phyloP scores from a whole-genome alignment of 2,888 invertebrate species.

The Agrilus mali region DNA sequence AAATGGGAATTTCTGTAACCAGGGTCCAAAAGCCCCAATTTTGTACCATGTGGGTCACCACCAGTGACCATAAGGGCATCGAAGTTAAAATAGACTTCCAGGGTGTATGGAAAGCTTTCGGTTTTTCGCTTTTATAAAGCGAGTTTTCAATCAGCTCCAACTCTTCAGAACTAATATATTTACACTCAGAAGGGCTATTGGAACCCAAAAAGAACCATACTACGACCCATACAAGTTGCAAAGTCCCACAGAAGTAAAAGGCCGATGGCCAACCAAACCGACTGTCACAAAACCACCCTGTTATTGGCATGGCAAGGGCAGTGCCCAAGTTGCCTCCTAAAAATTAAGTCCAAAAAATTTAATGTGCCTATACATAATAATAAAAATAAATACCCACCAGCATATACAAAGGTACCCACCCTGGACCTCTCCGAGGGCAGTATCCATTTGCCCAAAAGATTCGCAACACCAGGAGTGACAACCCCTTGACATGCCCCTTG shows the following conservation, averaged over 20 bases:
- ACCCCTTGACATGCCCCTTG: constrained; percentile 66
- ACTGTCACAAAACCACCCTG: constrained; percentile 54
- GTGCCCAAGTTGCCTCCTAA: constrained; percentile 67
- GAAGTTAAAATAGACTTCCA: constrained; percentile 66
- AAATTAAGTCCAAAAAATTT: constrained; percentile 35
- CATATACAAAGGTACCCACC: constrained; percentile 52
- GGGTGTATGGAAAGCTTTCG: constrained; percentile 43
- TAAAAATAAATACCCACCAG: constrained; percentile 25
- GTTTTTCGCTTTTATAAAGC: constrained; percentile 36
- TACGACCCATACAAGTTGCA: constrained; percentile 45
- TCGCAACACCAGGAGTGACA: constrained; percentile 57
- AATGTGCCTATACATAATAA: no score
- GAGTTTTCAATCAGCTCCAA: constrained; percentile 51
- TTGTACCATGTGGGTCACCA: constrained; percentile 60
- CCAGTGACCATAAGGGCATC: constrained; percentile 60
- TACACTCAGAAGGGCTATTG: constrained; percentile 45
- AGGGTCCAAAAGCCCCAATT: constrained; percentile 77
- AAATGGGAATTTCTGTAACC: constrained; percentile 68
- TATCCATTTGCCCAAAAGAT: constrained; percentile 61
- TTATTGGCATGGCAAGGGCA: constrained; percentile 52
- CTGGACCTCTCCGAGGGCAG: constrained; percentile 56
- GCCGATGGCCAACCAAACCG: constrained; percentile 61
- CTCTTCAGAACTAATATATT: constrained; percentile 46
- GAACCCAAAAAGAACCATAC: constrained; percentile 47
- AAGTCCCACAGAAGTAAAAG: constrained; percentile 54